Conservation (phyloP, 2,888 invertebrate species). For the Psylliodes chrysocephalus region DNA sequence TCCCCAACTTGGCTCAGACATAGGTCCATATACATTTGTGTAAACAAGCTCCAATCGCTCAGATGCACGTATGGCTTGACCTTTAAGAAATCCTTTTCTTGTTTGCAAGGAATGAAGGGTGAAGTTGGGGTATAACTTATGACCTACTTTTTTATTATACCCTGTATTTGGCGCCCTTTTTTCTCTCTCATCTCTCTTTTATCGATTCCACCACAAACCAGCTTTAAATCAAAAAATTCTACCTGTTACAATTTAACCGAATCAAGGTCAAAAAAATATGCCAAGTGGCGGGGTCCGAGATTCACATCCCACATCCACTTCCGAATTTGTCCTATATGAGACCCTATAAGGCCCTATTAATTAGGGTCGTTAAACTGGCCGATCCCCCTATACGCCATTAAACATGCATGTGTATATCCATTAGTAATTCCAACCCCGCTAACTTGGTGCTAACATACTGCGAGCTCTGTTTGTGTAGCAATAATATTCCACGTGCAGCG, state of each 20-base stretch:
- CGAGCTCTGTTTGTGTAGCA: constrained; percentile 58
- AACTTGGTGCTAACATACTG: constrained; percentile 60
- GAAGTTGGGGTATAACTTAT: too few relatives aligned
- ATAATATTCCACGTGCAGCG: constrained; percentile 52
- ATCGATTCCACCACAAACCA: too few relatives aligned
- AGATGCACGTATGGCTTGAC: too few relatives aligned
- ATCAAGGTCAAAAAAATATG: constrained; percentile 8
- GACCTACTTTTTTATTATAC: too few relatives aligned
- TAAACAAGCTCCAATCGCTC: too few relatives aligned
- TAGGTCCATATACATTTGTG: too few relatives aligned
- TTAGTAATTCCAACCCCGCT: constrained; percentile 60
- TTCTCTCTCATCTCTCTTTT: too few relatives aligned
- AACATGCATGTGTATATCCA: constrained; percentile 59
- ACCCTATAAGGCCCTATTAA: constrained; percentile 47
- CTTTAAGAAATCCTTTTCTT: too few relatives aligned
- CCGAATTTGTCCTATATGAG: constrained; percentile 28
- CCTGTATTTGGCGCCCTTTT: too few relatives aligned
- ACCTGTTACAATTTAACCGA: constrained; percentile 5
- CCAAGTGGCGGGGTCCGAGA: background rate
- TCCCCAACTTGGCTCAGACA: too few relatives aligned
- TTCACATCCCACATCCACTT: constrained; percentile 1
- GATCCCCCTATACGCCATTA: constrained; percentile 55
- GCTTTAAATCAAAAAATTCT: too few relatives aligned
- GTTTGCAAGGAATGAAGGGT: too few relatives aligned
- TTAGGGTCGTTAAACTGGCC: constrained; percentile 55